Percentiles rank a stretch among this genome's conserved stretches.
Evolutionary conservation across 2,113 vertebrate species (phyloP).

Genomic region (Ornithorhynchus anatinus): DNA sequence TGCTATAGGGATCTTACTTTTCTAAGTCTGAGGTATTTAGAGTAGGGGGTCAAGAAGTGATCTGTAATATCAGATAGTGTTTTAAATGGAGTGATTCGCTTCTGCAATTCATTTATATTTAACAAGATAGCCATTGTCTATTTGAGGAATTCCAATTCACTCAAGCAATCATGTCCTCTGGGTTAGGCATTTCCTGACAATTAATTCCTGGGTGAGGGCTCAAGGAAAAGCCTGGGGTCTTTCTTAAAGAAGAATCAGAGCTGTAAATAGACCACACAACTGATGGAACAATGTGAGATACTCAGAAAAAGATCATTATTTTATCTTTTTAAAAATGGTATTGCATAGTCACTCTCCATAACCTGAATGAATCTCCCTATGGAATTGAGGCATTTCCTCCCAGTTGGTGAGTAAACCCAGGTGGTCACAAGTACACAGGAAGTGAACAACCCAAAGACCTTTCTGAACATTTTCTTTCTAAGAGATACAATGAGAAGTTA

Average conservation of each 20-base stretch:
- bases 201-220: constrained; percentile 9
- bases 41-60: no score
- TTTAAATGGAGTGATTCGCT: constrained; percentile 29
- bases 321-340: constrained; percentile 19
- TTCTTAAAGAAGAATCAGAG: constrained; percentile 20
- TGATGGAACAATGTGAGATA: constrained; percentile 6
- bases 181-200: constrained; percentile 29
- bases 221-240: not conserved
- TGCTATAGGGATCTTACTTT: no score
- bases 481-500: no score
- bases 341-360: not conserved
- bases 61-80: constrained; percentile 4
- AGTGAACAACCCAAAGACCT: not conserved
- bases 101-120: constrained; percentile 38
- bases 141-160: constrained; percentile 38
- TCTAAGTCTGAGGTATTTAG: no score
- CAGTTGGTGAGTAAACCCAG: not conserved
- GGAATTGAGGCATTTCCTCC: not conserved
- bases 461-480: constrained; percentile 1
- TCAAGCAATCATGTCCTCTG: constrained; percentile 29
- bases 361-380: not conserved
- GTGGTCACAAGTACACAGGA: not conserved
- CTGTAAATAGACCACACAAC: not conserved
- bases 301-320: constrained; percentile 10
- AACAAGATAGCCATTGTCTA: constrained; percentile 5